Base-by-base conservation (phyloP, 2,888 invertebrate genomes). In the Hanleya hanleyi region DNA sequence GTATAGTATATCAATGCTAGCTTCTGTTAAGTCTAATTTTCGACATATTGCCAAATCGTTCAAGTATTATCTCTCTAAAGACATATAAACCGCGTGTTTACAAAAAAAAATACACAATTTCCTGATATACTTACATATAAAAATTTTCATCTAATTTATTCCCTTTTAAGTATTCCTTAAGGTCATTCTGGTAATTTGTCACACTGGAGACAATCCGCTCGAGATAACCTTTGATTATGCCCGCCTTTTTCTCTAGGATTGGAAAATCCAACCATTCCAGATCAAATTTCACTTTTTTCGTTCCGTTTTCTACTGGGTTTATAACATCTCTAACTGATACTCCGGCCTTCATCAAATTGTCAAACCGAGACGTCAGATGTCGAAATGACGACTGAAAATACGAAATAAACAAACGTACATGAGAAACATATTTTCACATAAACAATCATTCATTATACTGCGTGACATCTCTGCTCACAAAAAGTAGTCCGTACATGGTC, bases 71-170 rank as follows among this genome's bases (percentile, higher is more conserved):
- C n/a, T n/a, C n/a, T n/a, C n/a, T n/a, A n/a, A n/a, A n/a, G n/a
- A n/a, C n/a, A n/a, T n/a, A n/a, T n/a, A n/a, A n/a, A n/a, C n/a
- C n/a, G n/a, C n/a, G n/a, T n/a, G n/a, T n/a, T n/a, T n/a, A n/a
- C n/a, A n/a, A n/a, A n/a, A n/a, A n/a, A n/a, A n/a, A n/a, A n/a
- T n/a, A n/a, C n/a, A n/a, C n/a, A n/a, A n/a, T n/a, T n/a, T n/a
- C n/a, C n/a, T n/a, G 26, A 9, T 26, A 36, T n/a, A 33, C 64
- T 64, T 64, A 64, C 64, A 64, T 35, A 64, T 64, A 64, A 35
- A 64, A 64, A 64, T 64, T 37, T 64, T 64, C 64, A 36, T 64
- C 38, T 37, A 64, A 9, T 64, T 37, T 35, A 64, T 64, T 64
- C 29, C 64, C 64, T 26, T 37, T 35, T 22, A 64, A 26, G 26